Percentiles rank a stretch among this genome's conserved stretches.
Evolutionary conservation across 2,113 vertebrate genomes (phyloP).

Genomic region (Stegostoma tigrinum): DNA sequence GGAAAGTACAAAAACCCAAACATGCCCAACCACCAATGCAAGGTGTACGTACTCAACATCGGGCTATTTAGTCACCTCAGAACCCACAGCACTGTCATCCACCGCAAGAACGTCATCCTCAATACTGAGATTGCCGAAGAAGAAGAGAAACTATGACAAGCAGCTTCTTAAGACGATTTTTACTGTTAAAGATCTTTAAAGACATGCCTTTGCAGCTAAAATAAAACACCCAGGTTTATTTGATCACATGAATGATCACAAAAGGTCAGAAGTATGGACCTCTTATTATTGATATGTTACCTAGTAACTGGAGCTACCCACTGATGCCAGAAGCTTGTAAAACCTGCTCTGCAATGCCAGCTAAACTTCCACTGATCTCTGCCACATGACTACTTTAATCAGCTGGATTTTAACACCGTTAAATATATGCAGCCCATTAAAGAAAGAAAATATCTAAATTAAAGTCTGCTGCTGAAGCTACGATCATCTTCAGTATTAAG

Average conservation of each 20-base stretch:
- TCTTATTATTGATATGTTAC: not conserved
- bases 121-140: no score
- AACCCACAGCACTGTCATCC: no score
- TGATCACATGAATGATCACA: not conserved
- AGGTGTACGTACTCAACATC: no score
- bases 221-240: not conserved
- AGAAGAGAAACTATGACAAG: no score
- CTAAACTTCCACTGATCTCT: not conserved
- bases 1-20: no score
- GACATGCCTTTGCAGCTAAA: not conserved
- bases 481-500: conserved; percentile 16
- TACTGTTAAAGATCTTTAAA: no score
- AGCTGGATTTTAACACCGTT: conserved; percentile 5
- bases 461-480: conserved; percentile 7
- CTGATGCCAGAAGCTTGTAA: not conserved
- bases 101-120: no score
- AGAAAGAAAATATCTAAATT: conserved; percentile 34
- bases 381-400: not conserved
- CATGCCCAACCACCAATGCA: no score
- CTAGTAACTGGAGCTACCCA: not conserved
- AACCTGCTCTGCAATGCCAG: not conserved
- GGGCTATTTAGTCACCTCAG: no score
- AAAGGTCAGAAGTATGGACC: not conserved
- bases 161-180: no score
- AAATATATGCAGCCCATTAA: conserved; percentile 36